A percentile compares a stretch with the other conserved stretches of the same genome.
Evolutionary conservation across 2,113 vertebrate species (phyloP).

Genomic region (Raja brachyura): DNA sequence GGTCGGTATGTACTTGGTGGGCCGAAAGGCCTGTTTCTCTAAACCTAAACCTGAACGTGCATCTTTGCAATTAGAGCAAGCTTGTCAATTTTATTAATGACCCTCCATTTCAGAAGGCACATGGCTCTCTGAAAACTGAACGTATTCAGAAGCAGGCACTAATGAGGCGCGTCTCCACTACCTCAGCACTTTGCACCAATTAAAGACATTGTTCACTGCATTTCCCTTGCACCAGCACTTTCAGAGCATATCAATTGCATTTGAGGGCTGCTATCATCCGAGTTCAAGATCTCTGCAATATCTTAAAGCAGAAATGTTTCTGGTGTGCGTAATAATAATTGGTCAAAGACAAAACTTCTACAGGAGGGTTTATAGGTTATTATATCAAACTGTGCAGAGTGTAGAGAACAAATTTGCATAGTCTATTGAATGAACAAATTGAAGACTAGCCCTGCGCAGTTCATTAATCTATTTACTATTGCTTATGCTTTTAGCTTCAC

Average conservation of each 20-base stretch:
- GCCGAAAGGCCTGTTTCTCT: too few species aligned
- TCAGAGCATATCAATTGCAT: background rate
- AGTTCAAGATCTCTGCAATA: too few species aligned
- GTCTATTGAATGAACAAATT: background rate
- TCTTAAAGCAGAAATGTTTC: background rate
- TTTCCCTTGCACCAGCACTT: background rate
- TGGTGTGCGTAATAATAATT: background rate
- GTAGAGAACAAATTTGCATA: background rate
- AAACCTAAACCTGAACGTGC: background rate
- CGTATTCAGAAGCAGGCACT: background rate
- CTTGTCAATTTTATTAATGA: conserved; percentile 24
- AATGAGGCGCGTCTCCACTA: background rate
- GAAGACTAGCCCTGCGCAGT: background rate
- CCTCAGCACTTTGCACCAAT: background rate
- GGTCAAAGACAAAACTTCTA: background rate
- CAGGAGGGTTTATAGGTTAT: background rate
- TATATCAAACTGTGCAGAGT: background rate
- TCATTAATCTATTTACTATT: background rate
- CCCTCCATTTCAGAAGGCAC: background rate
- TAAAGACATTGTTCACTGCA: background rate
- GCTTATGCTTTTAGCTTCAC: too few species aligned
- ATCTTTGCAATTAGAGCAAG: too few species aligned
- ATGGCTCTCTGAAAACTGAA: background rate
- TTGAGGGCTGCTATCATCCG: background rate
- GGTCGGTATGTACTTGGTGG: too few species aligned